phyloP scores from a whole-genome alignment of 2,113 vertebrate genomes.

The Paratilapia polleni region DNA sequence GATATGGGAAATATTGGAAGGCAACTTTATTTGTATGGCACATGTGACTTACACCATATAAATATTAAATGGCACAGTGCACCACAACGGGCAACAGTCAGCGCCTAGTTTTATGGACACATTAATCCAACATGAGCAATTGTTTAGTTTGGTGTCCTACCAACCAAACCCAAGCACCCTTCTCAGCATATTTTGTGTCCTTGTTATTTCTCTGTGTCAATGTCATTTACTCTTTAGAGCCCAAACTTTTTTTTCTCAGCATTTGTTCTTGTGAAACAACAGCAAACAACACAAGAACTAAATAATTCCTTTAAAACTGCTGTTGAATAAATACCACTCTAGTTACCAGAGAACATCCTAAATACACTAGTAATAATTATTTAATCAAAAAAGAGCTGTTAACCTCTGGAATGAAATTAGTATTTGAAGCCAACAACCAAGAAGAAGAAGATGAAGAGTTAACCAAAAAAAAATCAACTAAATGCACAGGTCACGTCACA shows the following conservation, averaged over 20 bases:
- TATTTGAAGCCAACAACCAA: too few relatives aligned
- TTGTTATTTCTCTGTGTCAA: constrained; percentile 31
- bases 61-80: not conserved
- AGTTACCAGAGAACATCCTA: not conserved
- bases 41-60: not conserved
- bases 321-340: not conserved
- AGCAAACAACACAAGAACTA: not conserved
- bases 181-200: constrained; percentile 18
- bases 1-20: not conserved
- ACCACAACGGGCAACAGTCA: not conserved
- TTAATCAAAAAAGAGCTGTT: too few relatives aligned
- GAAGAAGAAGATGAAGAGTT: not conserved
- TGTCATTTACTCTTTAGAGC: constrained; percentile 9
- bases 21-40: not conserved
- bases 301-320: not conserved
- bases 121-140: constrained; percentile 27
- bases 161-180: constrained; percentile 18
- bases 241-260: not conserved
- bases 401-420: too few relatives aligned
- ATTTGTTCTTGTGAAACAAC: not conserved
- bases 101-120: not conserved
- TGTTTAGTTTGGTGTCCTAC: constrained; percentile 53
- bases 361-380: too few relatives aligned
- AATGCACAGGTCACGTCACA: not conserved
- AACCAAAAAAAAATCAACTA: not conserved